phyloP scores from a whole-genome alignment of 1,140 invertebrate genomes.

The Drosophila ficusphila region DNA sequence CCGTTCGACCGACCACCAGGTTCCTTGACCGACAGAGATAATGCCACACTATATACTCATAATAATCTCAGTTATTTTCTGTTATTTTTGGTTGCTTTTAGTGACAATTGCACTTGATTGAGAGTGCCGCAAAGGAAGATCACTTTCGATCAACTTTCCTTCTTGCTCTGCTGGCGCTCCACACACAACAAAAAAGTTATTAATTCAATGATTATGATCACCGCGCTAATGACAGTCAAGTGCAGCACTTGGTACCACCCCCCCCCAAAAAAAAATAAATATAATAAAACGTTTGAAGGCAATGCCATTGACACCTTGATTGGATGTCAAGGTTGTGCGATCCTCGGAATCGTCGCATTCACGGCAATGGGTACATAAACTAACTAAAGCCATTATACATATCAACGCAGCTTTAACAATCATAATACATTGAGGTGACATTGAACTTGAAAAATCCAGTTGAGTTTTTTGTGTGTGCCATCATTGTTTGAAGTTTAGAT shows the following conservation, averaged over 20 bases:
- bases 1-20: conserved; percentile 5
- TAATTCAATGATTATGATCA: conserved; percentile 80
- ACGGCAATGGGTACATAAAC: conserved; percentile 26
- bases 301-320: conserved; percentile 76
- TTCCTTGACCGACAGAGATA: conserved; percentile 59
- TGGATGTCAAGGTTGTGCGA: conserved; percentile 75
- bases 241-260: conserved; percentile 46
- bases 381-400: conserved; percentile 55
- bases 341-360: conserved; percentile 44
- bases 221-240: conserved; percentile 76
- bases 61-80: conserved; percentile 1
- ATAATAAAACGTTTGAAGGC: conserved; percentile 6
- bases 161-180: conserved; percentile 1
- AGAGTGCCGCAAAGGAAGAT: conserved; percentile 24
- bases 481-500: conserved; percentile 31
- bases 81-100: neutral
- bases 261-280: neutral
- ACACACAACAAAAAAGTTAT: conserved; percentile 60
- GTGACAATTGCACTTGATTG: conserved; percentile 69
- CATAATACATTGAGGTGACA: conserved; percentile 65
- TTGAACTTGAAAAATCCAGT: conserved; percentile 69
- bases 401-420: conserved; percentile 29
- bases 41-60: conserved; percentile 8
- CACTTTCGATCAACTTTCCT: conserved; percentile 42
- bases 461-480: conserved; percentile 31